Conservation (phyloP, 2,888 invertebrate genomes). For the Ceratothoa steindachneri region DNA sequence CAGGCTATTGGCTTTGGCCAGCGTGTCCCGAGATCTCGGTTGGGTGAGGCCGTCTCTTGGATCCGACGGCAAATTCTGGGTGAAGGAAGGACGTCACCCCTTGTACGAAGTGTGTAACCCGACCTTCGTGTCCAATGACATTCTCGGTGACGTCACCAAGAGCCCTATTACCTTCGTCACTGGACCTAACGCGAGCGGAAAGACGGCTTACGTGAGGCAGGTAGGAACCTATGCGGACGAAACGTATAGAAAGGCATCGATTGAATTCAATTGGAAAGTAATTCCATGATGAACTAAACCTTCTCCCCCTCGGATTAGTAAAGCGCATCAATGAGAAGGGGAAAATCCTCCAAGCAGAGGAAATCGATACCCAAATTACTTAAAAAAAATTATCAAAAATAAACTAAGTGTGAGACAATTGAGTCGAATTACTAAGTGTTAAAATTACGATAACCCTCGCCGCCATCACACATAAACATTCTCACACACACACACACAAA, state of each 20-base stretch:
- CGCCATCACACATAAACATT: no score
- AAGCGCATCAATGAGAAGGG: no score
- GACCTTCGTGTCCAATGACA: constrained; percentile 71
- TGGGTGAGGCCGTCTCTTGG: constrained; percentile 66
- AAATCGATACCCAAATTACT: no score
- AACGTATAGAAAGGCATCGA: not conserved
- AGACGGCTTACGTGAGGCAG: constrained; percentile 86
- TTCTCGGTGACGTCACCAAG: constrained; percentile 50
- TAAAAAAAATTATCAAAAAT: no score
- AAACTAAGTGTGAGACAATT: no score
- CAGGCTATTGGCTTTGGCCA: constrained; percentile 65
- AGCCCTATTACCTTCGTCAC: constrained; percentile 69
- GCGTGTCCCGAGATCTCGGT: constrained; percentile 62
- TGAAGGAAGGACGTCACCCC: constrained; percentile 70
- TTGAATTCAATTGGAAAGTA: constrained; percentile 44
- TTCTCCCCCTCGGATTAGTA: no score
- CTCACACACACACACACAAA: no score
- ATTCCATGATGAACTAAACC: no score
- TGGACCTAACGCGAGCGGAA: constrained; percentile 88
- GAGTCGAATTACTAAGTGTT: no score
- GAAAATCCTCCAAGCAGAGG: no score
- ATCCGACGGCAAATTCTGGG: constrained; percentile 59
- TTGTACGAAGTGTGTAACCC: constrained; percentile 64
- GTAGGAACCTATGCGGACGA: constrained; percentile 11
- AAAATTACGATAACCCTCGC: no score